A percentile compares a stretch with the other conserved stretches of the same genome.
Conservation (phyloP, 2,797 vertebrate species). For the Octomys mimax region DNA sequence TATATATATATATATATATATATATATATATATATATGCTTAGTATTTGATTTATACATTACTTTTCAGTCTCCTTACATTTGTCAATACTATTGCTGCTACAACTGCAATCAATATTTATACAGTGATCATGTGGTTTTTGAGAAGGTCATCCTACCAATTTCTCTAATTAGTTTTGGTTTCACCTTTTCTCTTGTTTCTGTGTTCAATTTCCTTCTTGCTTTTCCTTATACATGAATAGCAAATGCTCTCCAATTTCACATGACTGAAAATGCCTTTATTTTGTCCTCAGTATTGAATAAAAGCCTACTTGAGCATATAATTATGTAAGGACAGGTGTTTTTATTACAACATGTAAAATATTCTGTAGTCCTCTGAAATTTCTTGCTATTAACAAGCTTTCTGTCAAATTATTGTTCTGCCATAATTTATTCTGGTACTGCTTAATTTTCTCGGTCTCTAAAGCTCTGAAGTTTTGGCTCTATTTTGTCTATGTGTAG, state of each 20-base stretch:
- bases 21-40: background rate
- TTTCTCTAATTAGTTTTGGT: background rate
- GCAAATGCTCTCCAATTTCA: background rate
- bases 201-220: background rate
- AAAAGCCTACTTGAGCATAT: background rate
- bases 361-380: slow-evolving; percentile 14
- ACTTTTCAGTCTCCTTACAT: background rate
- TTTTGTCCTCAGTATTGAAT: background rate
- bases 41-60: background rate
- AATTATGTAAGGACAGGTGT: background rate
- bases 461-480: background rate
- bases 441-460: slow-evolving; percentile 25
- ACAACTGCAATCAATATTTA: background rate
- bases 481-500: background rate
- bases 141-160: background rate
- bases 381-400: background rate
- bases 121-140: background rate
- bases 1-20: too few relatives aligned
- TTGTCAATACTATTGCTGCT: background rate
- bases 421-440: slow-evolving; percentile 10
- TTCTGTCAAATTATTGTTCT: slow-evolving; percentile 1
- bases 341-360: slow-evolving; percentile 20
- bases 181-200: background rate
- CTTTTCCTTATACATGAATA: background rate
- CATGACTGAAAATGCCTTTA: background rate